These are phyloP conservation scores for Parazoanthus darwini DNA, from an alignment of 92 coral and sea anemone species.

Conservation along the genomic window DNA sequence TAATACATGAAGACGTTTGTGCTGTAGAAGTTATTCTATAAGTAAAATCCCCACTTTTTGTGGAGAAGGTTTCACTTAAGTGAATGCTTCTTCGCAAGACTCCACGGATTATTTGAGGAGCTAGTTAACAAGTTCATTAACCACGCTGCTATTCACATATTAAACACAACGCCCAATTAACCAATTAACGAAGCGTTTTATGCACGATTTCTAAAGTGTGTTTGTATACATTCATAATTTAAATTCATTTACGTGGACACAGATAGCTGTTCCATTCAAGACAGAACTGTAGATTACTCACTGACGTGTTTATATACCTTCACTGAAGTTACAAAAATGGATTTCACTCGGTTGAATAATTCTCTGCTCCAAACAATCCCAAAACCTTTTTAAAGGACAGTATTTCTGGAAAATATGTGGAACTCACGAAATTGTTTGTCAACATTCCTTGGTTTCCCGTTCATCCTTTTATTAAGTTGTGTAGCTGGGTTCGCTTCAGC, in stretches of 20 bases:
- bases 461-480: not conserved
- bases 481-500: not conserved
- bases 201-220: not conserved
- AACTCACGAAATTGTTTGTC: not conserved
- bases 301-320: not conserved
- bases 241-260: not conserved
- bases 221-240: not conserved
- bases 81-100: too few relatives aligned
- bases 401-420: slow-evolving; percentile 2
- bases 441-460: slow-evolving; percentile 38
- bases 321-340: too few relatives aligned
- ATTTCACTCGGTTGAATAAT: not conserved
- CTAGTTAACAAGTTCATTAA: not conserved
- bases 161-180: not conserved
- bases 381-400: not conserved
- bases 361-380: not conserved
- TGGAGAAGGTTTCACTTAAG: too few relatives aligned
- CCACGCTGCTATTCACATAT: slow-evolving; percentile 10
- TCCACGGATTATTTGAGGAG: not conserved
- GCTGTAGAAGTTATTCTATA: too few relatives aligned
- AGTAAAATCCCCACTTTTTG: too few relatives aligned
- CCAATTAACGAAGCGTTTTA: slow-evolving; percentile 19
- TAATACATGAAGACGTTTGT: too few relatives aligned
- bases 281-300: too few relatives aligned
- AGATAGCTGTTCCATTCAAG: not conserved